Conservation (phyloP, 2,113 vertebrate species). For the Centropus unirufus region DNA sequence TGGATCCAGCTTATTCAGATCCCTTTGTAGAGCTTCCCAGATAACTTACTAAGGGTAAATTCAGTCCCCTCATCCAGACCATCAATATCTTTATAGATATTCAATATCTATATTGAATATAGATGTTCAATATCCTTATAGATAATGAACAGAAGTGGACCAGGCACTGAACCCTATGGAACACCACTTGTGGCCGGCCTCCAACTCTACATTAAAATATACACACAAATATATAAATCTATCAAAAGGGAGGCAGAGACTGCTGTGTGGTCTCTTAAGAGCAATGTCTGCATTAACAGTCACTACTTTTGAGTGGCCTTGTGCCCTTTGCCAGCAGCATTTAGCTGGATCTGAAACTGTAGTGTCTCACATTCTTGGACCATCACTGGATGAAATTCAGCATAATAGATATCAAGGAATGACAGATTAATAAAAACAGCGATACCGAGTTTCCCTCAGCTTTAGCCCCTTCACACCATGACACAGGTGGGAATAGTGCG, state of each 20-base stretch:
- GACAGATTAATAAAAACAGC: background rate
- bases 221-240: background rate
- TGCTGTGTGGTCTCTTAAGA: background rate
- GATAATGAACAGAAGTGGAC: no score
- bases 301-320: background rate
- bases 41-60: no score
- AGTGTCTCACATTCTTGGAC: background rate
- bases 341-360: background rate
- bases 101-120: no score
- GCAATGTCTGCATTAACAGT: background rate
- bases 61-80: no score
- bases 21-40: no score
- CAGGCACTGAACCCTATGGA: no score
- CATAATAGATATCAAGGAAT: background rate
- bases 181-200: no score
- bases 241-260: background rate
- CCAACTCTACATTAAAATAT: background rate
- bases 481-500: background rate
- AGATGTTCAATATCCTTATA: no score
- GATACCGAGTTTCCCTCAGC: background rate
- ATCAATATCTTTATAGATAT: no score
- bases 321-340: background rate
- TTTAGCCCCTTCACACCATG: background rate
- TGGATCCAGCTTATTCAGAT: no score
- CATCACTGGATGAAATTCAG: background rate